Percentiles rank a stretch among this genome's conserved stretches.
phyloP scores from a whole-genome alignment of 2,888 invertebrate species.

The Nephrotoma guestfalica region DNA sequence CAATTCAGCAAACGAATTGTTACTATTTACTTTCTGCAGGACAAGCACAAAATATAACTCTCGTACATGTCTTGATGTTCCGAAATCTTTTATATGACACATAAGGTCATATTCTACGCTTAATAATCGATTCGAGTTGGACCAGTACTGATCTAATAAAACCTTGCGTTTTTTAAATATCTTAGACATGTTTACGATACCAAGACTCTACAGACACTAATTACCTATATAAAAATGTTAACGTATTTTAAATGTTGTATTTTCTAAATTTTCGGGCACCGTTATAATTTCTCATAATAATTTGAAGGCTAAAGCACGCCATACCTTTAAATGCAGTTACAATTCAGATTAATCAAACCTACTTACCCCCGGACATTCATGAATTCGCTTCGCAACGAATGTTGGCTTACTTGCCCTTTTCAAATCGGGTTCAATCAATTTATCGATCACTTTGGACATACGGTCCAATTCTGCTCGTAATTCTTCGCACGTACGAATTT shows the following conservation, averaged over 20 bases:
- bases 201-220: background rate
- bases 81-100: background rate
- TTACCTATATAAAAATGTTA: background rate
- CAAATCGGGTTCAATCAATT: constrained; percentile 24
- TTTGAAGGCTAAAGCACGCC: no score
- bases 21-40: background rate
- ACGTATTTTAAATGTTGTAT: background rate
- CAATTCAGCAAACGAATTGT: background rate
- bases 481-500: constrained; percentile 11
- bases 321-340: background rate
- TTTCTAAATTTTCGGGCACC: background rate
- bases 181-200: background rate
- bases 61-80: background rate
- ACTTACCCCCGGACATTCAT: background rate
- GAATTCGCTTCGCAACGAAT: background rate
- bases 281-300: background rate
- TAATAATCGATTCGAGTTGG: background rate
- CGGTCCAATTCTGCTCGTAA: constrained; percentile 21
- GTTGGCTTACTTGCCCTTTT: background rate
- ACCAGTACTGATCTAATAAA: background rate
- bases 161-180: background rate
- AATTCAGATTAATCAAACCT: background rate
- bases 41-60: background rate
- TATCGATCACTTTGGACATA: constrained; percentile 27
- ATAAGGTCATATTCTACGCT: background rate